Evolutionary conservation across 1,140 invertebrate species (phyloP).

Genomic region (Temnothorax curvispinosus): DNA sequence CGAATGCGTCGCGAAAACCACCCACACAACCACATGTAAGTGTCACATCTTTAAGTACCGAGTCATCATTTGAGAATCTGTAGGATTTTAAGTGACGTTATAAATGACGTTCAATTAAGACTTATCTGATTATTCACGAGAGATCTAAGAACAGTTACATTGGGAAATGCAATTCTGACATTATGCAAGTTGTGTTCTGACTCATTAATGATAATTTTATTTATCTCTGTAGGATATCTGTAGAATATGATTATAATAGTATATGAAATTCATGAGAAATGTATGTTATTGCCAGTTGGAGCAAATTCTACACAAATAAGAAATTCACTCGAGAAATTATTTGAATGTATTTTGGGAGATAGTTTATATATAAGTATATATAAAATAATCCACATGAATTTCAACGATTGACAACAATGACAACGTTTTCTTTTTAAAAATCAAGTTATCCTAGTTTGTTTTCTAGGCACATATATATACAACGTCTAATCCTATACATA

Average conservation of each 20-base stretch:
- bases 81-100: neutral
- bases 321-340: neutral
- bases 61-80: constrained; percentile 27
- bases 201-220: neutral
- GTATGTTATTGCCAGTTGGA: neutral
- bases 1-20: constrained; percentile 35
- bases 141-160: neutral
- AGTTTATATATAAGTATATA: neutral
- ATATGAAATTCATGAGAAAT: constrained; percentile 12
- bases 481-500: neutral
- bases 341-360: neutral
- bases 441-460: neutral
- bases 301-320: neutral
- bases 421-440: neutral
- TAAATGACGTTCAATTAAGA: neutral
- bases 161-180: neutral
- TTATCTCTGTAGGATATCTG: neutral
- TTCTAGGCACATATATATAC: neutral
- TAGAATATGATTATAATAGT: neutral
- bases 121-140: constrained; percentile 3
- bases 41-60: neutral
- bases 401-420: neutral
- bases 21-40: neutral
- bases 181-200: neutral
- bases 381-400: neutral